phyloP scores from a whole-genome alignment of 2,113 vertebrate genomes.

The Poicephalus meyeri region DNA sequence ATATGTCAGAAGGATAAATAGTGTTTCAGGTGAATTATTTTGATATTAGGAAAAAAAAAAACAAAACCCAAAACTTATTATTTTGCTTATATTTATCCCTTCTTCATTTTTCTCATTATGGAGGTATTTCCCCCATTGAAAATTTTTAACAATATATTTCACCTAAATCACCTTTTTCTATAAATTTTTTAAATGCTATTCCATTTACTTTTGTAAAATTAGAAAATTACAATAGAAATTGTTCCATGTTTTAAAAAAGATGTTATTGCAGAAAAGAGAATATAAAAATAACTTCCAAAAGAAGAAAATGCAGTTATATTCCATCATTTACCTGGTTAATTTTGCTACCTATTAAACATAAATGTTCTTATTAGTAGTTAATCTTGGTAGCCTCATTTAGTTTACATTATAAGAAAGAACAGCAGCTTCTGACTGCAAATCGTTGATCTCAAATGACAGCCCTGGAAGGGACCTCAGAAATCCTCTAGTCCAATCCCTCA shows the following conservation, averaged over 20 bases:
- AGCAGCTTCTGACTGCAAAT: not conserved
- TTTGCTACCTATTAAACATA: not conserved
- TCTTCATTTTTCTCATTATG: not conserved
- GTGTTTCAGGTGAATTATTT: not conserved
- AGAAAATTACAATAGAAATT: constrained; percentile 26
- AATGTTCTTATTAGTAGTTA: not conserved
- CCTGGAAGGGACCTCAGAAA: not conserved
- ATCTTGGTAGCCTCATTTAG: not conserved
- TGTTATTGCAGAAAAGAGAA: not conserved
- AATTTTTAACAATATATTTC: not conserved
- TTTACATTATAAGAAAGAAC: not conserved
- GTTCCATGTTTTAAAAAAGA: not conserved
- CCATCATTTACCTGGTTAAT: not conserved
- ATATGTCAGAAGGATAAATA: not conserved
- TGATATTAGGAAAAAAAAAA: not conserved
- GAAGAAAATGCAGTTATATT: not conserved
- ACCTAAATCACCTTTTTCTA: constrained; percentile 16
- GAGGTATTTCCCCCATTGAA: not conserved
- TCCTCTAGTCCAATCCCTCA: not conserved
- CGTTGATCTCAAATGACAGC: not conserved
- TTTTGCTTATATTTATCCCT: not conserved
- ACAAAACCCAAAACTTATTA: not conserved
- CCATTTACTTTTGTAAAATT: not conserved
- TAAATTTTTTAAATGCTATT: not conserved
- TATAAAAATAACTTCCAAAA: not conserved